phyloP scores from a whole-genome alignment of 2,797 vertebrate genomes.

The Coregonus sp. region DNA sequence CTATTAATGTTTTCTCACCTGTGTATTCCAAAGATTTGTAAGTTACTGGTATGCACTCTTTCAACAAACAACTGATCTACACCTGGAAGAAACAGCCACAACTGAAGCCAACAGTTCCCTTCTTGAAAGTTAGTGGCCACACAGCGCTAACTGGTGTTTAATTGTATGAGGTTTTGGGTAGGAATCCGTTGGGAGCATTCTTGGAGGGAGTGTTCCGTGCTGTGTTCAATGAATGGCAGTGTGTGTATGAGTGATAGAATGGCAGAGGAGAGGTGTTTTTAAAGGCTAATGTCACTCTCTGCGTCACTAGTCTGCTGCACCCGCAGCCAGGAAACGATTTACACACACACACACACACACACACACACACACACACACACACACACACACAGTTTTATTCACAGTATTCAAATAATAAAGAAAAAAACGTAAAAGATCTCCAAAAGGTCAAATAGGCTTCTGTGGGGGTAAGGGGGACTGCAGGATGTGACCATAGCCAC shows the following conservation, averaged over 20 bases:
- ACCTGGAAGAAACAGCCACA: not conserved
- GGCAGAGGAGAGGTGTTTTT: constrained; percentile 37
- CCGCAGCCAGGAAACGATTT: constrained; percentile 46
- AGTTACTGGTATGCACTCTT: not conserved
- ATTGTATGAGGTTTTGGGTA: constrained; percentile 25
- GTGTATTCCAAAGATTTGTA: not conserved
- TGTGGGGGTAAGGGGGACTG: constrained; percentile 12
- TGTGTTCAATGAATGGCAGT: constrained; percentile 23
- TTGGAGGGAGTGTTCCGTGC: constrained; percentile 1
- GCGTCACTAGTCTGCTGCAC: constrained; percentile 46
- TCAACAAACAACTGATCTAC: not conserved
- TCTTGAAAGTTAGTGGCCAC: not conserved
- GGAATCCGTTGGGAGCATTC: constrained; percentile 25
- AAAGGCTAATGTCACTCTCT: constrained; percentile 39
- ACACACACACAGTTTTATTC: not conserved
- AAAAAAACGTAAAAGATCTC: constrained; percentile 2
- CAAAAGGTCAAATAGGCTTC: constrained; percentile 22
- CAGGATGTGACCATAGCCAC: not conserved
- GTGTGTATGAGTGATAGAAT: constrained; percentile 20
- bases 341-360: constrained; percentile 14
- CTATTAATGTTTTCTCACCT: not conserved
- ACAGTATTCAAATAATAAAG: not conserved
- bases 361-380: constrained; percentile 15
- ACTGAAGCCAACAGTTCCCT: not conserved
- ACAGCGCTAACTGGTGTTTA: not conserved